A percentile compares a stretch with the other conserved stretches of the same genome.
These are phyloP conservation scores for Cristatella mucedo DNA, from an alignment of 2,888 invertebrate genomes.

Conservation along the genomic window DNA sequence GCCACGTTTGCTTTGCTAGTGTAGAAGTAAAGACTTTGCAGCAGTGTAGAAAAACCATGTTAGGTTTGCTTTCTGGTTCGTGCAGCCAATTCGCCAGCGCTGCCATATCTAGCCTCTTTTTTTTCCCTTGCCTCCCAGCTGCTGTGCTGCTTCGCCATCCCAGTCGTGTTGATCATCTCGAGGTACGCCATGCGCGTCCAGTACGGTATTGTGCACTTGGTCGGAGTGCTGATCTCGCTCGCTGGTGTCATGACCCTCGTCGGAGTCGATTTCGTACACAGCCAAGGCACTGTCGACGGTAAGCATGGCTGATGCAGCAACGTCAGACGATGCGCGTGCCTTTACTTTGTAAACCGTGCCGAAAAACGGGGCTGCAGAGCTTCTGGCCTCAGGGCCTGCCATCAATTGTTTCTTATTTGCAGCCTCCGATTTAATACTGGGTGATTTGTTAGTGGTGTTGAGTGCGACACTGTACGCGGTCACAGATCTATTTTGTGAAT, in stretches of 20 bases:
- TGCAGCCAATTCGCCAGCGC: not conserved
- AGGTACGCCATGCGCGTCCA: constrained; percentile 59
- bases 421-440: constrained; percentile 62
- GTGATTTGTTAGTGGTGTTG: constrained; percentile 62
- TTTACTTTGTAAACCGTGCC: too few species aligned
- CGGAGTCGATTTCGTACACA: constrained; percentile 57
- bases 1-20: constrained; percentile 9
- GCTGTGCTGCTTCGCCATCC: constrained; percentile 68
- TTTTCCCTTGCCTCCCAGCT: constrained; percentile 63
- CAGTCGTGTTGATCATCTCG: constrained; percentile 60
- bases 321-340: too few species aligned
- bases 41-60: constrained; percentile 3
- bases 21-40: not conserved
- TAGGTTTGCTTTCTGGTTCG: not conserved
- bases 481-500: constrained; percentile 62
- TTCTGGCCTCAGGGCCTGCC: not conserved
- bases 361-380: not conserved
- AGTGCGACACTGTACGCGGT: constrained; percentile 63
- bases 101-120: constrained; percentile 18
- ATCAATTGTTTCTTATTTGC: constrained; percentile 34
- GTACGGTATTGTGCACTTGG: constrained; percentile 57
- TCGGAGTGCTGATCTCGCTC: constrained; percentile 61
- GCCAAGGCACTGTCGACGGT: constrained; percentile 20
- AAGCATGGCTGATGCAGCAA: too few species aligned
- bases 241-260: constrained; percentile 67